Conservation (phyloP, 2,113 vertebrate genomes). For the Todiramphus chloris region DNA sequence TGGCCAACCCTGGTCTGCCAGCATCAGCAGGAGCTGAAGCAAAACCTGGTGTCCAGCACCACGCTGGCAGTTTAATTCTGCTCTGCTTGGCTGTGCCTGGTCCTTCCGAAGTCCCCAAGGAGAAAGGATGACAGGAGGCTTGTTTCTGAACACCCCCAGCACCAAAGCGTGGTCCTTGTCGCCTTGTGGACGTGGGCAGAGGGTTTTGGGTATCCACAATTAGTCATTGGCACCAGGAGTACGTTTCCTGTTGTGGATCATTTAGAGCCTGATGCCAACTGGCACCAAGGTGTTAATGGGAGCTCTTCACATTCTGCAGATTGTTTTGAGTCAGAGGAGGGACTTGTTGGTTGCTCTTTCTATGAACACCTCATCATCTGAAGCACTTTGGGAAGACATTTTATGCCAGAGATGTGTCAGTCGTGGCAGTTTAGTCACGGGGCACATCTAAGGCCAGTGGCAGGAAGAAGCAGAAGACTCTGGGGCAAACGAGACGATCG, state of each 20-base stretch:
- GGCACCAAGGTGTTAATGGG: neutral
- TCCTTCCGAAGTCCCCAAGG: neutral
- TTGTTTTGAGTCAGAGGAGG: neutral
- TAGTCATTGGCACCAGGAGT: neutral
- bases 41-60: neutral
- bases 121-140: neutral
- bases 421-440: neutral
- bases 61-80: neutral
- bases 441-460: neutral
- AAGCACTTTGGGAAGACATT: neutral
- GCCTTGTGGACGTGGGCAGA: neutral
- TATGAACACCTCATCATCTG: neutral
- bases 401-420: neutral
- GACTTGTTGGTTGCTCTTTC: neutral
- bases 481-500: neutral
- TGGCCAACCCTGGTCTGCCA: rapidly evolving
- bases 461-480: neutral
- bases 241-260: neutral
- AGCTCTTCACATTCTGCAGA: neutral
- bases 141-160: neutral
- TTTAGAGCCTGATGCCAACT: neutral
- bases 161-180: neutral
- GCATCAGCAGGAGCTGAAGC: neutral
- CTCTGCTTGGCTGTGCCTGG: rapidly evolving
- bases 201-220: neutral